Percentiles rank a stretch among this genome's conserved stretches.
Evolutionary conservation across 2,888 invertebrate genomes (phyloP).

Genomic region (Cordilura impudica): DNA sequence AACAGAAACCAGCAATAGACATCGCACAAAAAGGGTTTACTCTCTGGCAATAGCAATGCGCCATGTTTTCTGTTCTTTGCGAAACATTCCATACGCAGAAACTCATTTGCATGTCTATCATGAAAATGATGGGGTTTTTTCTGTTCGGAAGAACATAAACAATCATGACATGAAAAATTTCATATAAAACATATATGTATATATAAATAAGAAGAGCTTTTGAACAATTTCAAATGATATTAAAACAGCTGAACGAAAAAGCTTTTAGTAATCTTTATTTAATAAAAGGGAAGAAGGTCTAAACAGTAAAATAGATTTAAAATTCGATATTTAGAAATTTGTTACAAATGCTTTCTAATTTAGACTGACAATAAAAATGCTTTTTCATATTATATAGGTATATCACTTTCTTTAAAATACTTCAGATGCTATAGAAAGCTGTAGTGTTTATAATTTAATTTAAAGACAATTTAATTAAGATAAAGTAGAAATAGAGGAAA

Average conservation of each 20-base stretch:
- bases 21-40: conserved; percentile 47
- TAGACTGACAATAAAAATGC: too few relatives aligned
- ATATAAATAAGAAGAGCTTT: not conserved
- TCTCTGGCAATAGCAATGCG: conserved; percentile 53
- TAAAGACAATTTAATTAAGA: too few relatives aligned
- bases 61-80: conserved; percentile 62
- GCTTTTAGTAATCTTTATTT: not conserved
- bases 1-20: not conserved
- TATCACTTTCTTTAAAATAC: too few relatives aligned
- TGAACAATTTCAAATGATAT: not conserved
- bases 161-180: conserved; percentile 22
- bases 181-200: conserved; percentile 45
- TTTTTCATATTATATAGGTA: too few relatives aligned
- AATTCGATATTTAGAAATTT: not conserved
- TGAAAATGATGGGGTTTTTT: conserved; percentile 60
- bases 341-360: too few relatives aligned
- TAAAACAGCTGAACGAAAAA: not conserved
- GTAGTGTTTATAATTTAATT: too few relatives aligned
- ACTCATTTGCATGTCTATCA: conserved; percentile 63
- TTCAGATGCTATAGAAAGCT: too few relatives aligned
- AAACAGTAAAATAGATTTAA: not conserved
- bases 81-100: conserved; percentile 52
- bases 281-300: too few relatives aligned
- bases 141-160: conserved; percentile 29
- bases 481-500: too few relatives aligned